Conservation (phyloP, 92 coral and sea anemone species). For the Micromussa lordhowensis region DNA sequence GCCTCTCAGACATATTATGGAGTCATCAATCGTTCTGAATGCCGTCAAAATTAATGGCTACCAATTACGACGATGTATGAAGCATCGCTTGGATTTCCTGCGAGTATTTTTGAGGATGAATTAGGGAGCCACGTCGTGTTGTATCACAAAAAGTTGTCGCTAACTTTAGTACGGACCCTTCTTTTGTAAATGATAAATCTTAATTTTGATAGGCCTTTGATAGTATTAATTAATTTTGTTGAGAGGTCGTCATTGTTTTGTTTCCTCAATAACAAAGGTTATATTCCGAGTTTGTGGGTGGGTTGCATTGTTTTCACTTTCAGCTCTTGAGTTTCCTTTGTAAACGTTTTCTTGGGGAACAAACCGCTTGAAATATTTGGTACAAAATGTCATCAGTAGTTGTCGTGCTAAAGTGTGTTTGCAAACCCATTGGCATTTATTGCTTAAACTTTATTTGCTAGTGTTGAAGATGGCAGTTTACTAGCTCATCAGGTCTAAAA, state of each 20-base stretch:
- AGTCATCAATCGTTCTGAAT: constrained; percentile 6
- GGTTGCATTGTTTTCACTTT: neutral
- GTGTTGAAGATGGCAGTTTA: neutral
- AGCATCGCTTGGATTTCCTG: neutral
- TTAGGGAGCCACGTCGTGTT: neutral
- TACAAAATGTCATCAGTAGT: neutral
- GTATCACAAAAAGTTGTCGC: neutral
- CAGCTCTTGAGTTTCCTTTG: neutral
- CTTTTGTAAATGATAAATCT: neutral
- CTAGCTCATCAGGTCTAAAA: neutral
- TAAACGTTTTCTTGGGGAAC: neutral
- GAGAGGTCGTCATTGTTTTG: neutral
- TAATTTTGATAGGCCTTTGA: neutral
- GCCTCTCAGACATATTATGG: neutral
- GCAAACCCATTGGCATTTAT: neutral
- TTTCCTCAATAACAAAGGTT: neutral
- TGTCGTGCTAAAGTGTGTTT: neutral
- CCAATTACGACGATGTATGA: neutral
- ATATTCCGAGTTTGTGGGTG: neutral
- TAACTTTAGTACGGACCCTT: neutral
- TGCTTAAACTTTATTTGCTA: neutral
- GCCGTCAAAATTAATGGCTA: constrained; percentile 3
- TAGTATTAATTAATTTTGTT: neutral
- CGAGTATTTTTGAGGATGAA: neutral
- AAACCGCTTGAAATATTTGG: neutral